Evolutionary conservation across 2,888 invertebrate species (phyloP).

Genomic region (Erynnis tages): DNA sequence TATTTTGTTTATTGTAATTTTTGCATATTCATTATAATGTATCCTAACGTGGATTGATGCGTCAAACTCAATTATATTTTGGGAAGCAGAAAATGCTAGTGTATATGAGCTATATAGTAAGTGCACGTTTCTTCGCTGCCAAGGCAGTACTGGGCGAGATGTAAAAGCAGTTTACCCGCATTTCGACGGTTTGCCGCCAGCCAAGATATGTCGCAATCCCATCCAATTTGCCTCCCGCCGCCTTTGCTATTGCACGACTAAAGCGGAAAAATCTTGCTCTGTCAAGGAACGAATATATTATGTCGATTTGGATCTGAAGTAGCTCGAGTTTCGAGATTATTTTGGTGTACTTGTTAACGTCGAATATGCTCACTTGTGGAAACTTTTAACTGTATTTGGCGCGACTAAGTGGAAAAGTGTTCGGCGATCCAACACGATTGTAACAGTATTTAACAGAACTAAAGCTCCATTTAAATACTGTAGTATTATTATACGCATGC

Average conservation of each 20-base stretch:
- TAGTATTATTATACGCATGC: constrained; percentile 42
- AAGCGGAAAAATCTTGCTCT: constrained; percentile 71
- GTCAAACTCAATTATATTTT: no score
- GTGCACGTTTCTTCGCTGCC: constrained; percentile 48
- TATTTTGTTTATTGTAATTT: no score
- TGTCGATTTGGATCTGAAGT: constrained; percentile 39
- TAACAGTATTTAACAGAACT: constrained; percentile 2
- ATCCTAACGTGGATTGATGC: no score
- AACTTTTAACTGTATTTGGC: constrained; percentile 15
- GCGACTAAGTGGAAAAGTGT: constrained; percentile 11
- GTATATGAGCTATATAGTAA: constrained; percentile 51
- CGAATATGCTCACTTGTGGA: constrained; percentile 12
- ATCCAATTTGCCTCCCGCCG: constrained; percentile 75
- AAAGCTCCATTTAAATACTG: constrained; percentile 4
- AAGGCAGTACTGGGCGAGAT: constrained; percentile 58
- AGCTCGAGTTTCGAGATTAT: constrained; percentile 10
- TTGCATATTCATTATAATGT: no score
- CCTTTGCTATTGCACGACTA: constrained; percentile 67
- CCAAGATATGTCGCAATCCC: constrained; percentile 75
- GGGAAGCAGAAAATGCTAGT: constrained; percentile 24
- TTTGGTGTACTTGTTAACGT: constrained; percentile 22
- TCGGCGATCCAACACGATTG: constrained; percentile 17
- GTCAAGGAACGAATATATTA: constrained; percentile 67
- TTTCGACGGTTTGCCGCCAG: constrained; percentile 68
- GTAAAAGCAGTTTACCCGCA: constrained; percentile 69